These are phyloP conservation scores for Lymantria monacha DNA, from an alignment of 2,888 invertebrate genomes.

Conservation along the genomic window DNA sequence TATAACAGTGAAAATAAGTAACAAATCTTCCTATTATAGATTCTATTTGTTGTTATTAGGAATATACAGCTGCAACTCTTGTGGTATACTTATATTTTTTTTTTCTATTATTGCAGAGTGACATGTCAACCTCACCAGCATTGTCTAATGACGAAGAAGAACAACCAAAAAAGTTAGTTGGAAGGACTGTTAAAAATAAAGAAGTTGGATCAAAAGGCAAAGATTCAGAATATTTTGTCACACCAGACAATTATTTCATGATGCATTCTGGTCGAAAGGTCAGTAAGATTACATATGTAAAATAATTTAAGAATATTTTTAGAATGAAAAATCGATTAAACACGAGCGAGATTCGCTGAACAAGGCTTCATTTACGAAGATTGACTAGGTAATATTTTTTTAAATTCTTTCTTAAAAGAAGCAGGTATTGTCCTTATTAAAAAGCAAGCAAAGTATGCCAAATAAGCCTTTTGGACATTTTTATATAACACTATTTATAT, in stretches of 20 bases:
- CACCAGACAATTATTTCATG: slow-evolving; percentile 87
- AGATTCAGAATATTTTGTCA: slow-evolving; percentile 82
- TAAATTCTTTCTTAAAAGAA: too few species aligned
- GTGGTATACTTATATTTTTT: not conserved
- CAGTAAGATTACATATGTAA: slow-evolving; percentile 2
- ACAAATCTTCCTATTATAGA: too few species aligned
- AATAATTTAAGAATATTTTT: not conserved
- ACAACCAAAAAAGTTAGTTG: slow-evolving; percentile 43
- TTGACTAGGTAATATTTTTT: too few species aligned
- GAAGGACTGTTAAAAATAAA: slow-evolving; percentile 41
- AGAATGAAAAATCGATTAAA: not conserved
- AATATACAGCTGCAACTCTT: too few species aligned
- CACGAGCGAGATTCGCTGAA: too few species aligned
- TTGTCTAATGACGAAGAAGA: slow-evolving; percentile 41
- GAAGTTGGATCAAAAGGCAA: slow-evolving; percentile 46
- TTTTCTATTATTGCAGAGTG: slow-evolving; percentile 29
- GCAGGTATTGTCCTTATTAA: too few species aligned
- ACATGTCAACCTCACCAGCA: slow-evolving; percentile 35
- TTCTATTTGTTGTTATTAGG: too few species aligned
- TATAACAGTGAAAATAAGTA: too few species aligned
- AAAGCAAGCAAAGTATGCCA: too few species aligned
- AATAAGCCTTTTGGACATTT: too few species aligned
- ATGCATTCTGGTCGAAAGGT: slow-evolving; percentile 84
- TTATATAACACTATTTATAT: too few species aligned
- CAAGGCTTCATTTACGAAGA: too few species aligned